phyloP scores from a whole-genome alignment of 2,113 vertebrate genomes.

The Eidolon helvum region DNA sequence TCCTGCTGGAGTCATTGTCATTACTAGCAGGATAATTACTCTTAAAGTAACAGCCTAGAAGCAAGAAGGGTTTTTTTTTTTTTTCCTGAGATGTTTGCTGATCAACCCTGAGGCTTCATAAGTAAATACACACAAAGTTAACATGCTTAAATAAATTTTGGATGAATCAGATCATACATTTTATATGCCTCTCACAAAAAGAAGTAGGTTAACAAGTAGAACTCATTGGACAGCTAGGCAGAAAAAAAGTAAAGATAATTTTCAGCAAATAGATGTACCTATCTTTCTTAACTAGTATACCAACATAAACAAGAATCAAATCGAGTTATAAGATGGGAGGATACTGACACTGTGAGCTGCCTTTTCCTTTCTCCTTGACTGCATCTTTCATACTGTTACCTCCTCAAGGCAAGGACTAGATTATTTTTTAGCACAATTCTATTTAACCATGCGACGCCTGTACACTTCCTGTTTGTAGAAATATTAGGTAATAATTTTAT shows the following conservation, averaged over 20 bases:
- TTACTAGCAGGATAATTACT: conserved; percentile 44
- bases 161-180: not conserved
- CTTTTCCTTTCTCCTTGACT: not conserved
- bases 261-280: not conserved
- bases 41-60: conserved; percentile 26
- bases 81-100: not conserved
- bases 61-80: not conserved
- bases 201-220: not conserved
- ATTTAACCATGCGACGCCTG: conserved; percentile 10
- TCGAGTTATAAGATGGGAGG: not conserved
- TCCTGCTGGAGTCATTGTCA: not conserved
- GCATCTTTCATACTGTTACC: not conserved
- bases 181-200: not conserved
- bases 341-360: not conserved
- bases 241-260: not conserved
- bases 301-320: not conserved
- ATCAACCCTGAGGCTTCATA: conserved; percentile 26
- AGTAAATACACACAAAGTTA: conserved; percentile 37
- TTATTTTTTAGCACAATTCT: not conserved
- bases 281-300: not conserved
- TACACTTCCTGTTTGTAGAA: not conserved
- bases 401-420: not conserved
- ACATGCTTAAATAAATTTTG: conserved; percentile 50
- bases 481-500: not conserved
- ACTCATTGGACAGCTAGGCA: not conserved